These are phyloP conservation scores for Scolanthus callimorphus DNA, from an alignment of 92 coral and sea anemone genomes.

Conservation along the genomic window DNA sequence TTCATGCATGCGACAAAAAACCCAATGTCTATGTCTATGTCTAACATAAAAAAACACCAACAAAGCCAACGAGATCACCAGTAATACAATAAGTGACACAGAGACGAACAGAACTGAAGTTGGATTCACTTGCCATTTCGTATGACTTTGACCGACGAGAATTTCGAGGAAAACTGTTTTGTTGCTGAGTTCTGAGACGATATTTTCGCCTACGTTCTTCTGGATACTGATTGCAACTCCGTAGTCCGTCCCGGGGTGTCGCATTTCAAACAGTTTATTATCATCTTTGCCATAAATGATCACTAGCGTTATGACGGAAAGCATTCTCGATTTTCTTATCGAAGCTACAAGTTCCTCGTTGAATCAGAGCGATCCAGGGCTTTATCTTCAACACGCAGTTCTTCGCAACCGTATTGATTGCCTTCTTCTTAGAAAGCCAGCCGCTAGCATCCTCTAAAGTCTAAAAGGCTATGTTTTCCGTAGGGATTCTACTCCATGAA, in stretches of 20 bases:
- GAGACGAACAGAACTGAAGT: slow-evolving; percentile 96
- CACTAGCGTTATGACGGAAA: slow-evolving; percentile 78
- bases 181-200: slow-evolving; percentile 47
- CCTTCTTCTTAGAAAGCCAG: slow-evolving; percentile 50
- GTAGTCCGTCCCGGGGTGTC: slow-evolving; percentile 25
- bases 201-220: slow-evolving; percentile 52
- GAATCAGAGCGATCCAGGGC: slow-evolving; percentile 90
- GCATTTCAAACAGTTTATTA: slow-evolving; percentile 34
- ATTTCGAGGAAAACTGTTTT: slow-evolving; percentile 69
- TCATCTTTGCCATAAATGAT: slow-evolving; percentile 59
- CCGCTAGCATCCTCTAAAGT: slow-evolving; percentile 57
- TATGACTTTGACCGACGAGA: slow-evolving; percentile 17
- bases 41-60: slow-evolving; percentile 93
- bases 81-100: slow-evolving; percentile 89
- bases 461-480: slow-evolving; percentile 68
- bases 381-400: slow-evolving; percentile 42
- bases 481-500: too few relatives aligned
- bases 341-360: slow-evolving; percentile 76
- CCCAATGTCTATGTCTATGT: too few relatives aligned
- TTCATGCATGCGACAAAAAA: too few relatives aligned
- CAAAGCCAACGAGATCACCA: slow-evolving; percentile 99
- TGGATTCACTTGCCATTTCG: slow-evolving; percentile 78
- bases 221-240: slow-evolving; percentile 74
- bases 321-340: slow-evolving; percentile 79
- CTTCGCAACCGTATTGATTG: slow-evolving; percentile 64